These are phyloP conservation scores for Ecliptopera silaceata DNA, from an alignment of 2,888 invertebrate genomes.

Conservation along the genomic window DNA sequence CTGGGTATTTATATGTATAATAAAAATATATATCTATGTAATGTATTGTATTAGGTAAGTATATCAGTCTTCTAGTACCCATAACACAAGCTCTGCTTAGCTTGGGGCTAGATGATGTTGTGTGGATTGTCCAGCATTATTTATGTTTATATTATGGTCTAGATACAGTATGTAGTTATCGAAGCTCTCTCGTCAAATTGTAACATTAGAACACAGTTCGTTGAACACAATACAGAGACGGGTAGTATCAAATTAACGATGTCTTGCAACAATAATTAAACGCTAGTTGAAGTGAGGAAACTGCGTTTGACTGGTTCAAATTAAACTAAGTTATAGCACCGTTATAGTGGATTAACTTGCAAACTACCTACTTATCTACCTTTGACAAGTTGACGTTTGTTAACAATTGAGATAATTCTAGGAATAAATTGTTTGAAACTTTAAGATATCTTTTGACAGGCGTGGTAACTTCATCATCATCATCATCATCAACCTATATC, in stretches of 20 bases:
- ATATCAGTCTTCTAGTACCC: no score
- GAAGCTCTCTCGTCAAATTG: conserved; percentile 36
- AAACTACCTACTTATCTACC: conserved; percentile 45
- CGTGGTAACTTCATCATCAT: no score
- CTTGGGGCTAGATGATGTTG: no score
- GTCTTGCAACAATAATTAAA: conserved; percentile 72
- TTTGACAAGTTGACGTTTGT: conserved; percentile 43
- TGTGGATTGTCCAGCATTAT: no score
- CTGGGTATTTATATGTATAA: no score
- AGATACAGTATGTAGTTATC: background rate
- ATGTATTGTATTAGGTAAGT: no score
- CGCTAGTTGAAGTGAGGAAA: conserved; percentile 47
- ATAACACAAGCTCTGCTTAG: no score
- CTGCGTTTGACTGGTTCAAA: conserved; percentile 69
- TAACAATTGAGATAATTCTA: conserved; percentile 15
- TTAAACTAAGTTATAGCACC: conserved; percentile 60
- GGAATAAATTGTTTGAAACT: conserved; percentile 1
- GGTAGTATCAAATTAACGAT: conserved; percentile 69
- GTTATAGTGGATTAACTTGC: conserved; percentile 57
- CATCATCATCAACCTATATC: no score
- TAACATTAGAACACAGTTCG: conserved; percentile 45
- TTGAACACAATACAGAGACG: conserved; percentile 58
- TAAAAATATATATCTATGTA: background rate
- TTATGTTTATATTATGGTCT: no score
- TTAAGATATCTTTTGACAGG: no score